phyloP scores from a whole-genome alignment of 1,140 invertebrate species.

The Chrysomallon squamiferum region DNA sequence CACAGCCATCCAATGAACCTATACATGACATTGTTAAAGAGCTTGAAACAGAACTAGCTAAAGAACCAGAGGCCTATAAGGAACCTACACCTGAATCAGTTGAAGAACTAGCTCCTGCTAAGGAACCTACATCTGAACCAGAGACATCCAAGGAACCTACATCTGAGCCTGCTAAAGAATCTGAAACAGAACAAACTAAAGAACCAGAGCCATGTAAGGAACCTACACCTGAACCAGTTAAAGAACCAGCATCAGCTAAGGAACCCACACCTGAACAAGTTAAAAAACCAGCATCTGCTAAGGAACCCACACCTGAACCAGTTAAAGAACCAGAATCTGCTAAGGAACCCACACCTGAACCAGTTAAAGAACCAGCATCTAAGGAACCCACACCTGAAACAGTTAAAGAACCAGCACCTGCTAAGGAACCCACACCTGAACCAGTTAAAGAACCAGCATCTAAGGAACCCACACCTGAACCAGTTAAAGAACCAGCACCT shows the following conservation, averaged over 20 bases:
- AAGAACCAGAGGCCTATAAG: conserved; percentile 66
- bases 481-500: background rate
- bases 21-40: background rate
- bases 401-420: background rate
- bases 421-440: background rate
- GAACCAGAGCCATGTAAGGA: background rate
- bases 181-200: background rate
- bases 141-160: background rate
- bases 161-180: background rate
- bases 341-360: conserved; percentile 69
- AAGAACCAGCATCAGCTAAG: background rate
- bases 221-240: background rate
- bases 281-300: conserved; percentile 2
- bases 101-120: background rate
- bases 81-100: conserved; percentile 68
- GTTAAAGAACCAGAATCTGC: conserved; percentile 50
- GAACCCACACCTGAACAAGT: background rate
- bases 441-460: conserved; percentile 1
- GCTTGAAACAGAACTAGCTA: background rate
- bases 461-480: background rate
- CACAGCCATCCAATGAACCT: conserved; percentile 53
- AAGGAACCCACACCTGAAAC: background rate
- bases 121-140: background rate
- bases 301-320: conserved; percentile 3
- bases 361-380: conserved; percentile 2